Evolutionary conservation across 37 sponge, comb jelly and placozoan species (phyloP).

Genomic region (Haliclona indistincta): DNA sequence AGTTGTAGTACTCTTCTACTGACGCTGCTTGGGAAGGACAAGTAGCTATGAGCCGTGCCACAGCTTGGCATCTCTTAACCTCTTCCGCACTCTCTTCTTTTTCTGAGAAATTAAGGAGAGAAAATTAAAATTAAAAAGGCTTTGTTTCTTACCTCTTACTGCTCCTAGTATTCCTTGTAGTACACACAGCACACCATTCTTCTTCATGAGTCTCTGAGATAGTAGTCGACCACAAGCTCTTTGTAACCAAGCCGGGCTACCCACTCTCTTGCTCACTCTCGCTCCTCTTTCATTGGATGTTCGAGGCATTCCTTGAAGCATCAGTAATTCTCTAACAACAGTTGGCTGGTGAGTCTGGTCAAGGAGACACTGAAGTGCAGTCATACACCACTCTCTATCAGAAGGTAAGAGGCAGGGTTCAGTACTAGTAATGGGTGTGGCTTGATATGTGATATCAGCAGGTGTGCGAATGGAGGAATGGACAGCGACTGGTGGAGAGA

Average conservation of each 20-base stretch:
- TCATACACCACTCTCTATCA: constrained; percentile 18
- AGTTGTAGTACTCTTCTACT: constrained; percentile 51
- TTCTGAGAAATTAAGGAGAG: not conserved
- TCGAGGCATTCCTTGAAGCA: constrained; percentile 32
- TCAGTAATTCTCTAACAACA: constrained; percentile 45
- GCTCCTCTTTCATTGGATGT: not conserved
- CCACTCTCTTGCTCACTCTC: not conserved
- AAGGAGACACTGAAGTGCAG: constrained; percentile 22
- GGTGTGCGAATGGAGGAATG: too few relatives aligned
- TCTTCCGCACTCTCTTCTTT: not conserved
- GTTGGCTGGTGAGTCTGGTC: constrained; percentile 35
- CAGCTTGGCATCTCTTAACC: constrained; percentile 19
- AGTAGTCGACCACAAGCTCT: constrained; percentile 69
- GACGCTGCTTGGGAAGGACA: constrained; percentile 50
- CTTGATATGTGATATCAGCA: too few relatives aligned
- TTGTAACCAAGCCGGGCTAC: constrained; percentile 54
- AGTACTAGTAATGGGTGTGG: not conserved
- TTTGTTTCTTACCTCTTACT: constrained; percentile 5
- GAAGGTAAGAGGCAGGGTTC: not conserved
- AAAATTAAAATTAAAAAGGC: not conserved
- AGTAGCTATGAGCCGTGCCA: constrained; percentile 58
- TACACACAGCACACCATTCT: constrained; percentile 62
- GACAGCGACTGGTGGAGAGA: too few relatives aligned
- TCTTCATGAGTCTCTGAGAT: constrained; percentile 62
- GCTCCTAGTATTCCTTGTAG: constrained; percentile 47